Evolutionary conservation across 2,797 vertebrate genomes (phyloP), one percentile per base, ranked within the genome.

Genomic region (Anguilla pacifica): DNA sequence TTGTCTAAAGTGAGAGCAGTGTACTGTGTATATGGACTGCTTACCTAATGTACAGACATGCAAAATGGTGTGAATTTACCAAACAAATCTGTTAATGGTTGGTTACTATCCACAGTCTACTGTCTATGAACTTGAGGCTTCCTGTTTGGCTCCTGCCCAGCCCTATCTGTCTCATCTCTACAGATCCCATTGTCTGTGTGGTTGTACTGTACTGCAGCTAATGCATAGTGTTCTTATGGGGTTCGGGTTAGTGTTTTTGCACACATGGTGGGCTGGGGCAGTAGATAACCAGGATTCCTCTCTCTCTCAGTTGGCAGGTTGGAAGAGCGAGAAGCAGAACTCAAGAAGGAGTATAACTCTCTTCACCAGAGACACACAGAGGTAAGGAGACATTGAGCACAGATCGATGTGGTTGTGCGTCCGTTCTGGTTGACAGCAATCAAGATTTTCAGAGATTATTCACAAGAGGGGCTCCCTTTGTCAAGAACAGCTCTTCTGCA

Each of bases 281-380:
- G 7, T 49, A 25, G 25, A 82, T 82, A 46, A 51, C 22, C 43
- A 49, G 79, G 15, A 28, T 89, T 6, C 90, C 43, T 91, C 88
- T 93, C 89, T 93, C 57, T 93, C 96, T 59, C 93, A 99, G 98
- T 99, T 93, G 96, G 97, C 95, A 97, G 98, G 94, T 94, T 99
- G 91, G 98, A 99, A 87, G 98, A 99, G 92, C 96, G 98, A 88
- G 98, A 99, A 93, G 96, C 98, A 0, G 98, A 99, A 89, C 96
- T 99, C 89, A 99, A 97, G 95, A 99, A 98, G 88, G 98, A 99
- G 89, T 99, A 97, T 91, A 98, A 98, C 89, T 91, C 96, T 28
- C 97, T 99, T 90, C 98, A 99, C 93, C 98, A 98, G 92, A 97
- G 98, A 91, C 98, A 99, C 93, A 99, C 98, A 17, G 98, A 99